phyloP scores from a whole-genome alignment of 2,888 invertebrate species.

The Phrixothrix hirtus region DNA sequence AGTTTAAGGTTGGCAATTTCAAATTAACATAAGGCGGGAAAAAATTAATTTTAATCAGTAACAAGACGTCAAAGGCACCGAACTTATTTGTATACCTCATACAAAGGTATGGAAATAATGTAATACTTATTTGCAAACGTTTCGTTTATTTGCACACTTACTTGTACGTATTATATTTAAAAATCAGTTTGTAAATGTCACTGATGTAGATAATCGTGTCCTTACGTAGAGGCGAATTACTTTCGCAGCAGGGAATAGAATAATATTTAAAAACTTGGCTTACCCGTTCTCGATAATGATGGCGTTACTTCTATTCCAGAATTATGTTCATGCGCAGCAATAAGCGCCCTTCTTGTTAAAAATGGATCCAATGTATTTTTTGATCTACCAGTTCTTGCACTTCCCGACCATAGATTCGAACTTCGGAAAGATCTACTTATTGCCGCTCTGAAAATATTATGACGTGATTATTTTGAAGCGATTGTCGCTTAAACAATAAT shows the following conservation, averaged over 20 bases:
- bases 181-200: neutral
- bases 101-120: no score
- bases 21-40: no score
- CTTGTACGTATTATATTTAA: neutral
- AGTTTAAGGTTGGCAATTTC: no score
- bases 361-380: conserved; percentile 71
- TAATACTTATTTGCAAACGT: no score
- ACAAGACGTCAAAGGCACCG: no score
- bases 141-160: neutral
- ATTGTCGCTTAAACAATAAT: neutral
- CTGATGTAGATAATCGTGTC: no score
- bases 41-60: no score
- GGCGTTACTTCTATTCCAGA: conserved; percentile 46
- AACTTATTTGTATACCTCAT: no score
- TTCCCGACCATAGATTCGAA: conserved; percentile 69
- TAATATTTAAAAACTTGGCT: conserved; percentile 18
- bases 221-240: neutral
- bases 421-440: conserved; percentile 71
- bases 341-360: conserved; percentile 71
- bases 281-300: conserved; percentile 57
- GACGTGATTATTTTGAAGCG: neutral
- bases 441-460: conserved; percentile 77
- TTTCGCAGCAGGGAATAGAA: neutral
- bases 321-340: conserved; percentile 64
- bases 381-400: conserved; percentile 69